These are phyloP conservation scores for Myopa testacea DNA, from an alignment of 2,888 invertebrate species.

Conservation along the genomic window DNA sequence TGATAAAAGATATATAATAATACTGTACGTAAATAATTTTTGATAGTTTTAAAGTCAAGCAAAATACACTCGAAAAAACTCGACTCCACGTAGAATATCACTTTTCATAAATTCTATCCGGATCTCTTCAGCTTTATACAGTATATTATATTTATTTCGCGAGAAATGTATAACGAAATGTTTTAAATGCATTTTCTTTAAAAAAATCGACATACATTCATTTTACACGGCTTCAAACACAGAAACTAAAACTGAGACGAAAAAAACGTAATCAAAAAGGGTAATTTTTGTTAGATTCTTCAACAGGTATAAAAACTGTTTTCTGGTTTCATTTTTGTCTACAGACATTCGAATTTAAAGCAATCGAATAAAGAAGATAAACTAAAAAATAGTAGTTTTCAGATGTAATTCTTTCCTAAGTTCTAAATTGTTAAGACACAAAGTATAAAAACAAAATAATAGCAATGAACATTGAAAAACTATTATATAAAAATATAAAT, in stretches of 20 bases:
- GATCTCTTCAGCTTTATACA: background rate
- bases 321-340: conserved; percentile 29
- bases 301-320: conserved; percentile 18
- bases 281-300: conserved; percentile 48
- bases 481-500: conserved; percentile 27
- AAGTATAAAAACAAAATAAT: background rate
- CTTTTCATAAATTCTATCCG: background rate
- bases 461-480: conserved; percentile 5
- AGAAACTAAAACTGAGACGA: conserved; percentile 23
- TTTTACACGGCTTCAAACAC: background rate
- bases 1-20: no score
- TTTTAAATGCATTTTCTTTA: background rate
- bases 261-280: conserved; percentile 50
- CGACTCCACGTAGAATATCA: conserved; percentile 1
- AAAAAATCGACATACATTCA: background rate
- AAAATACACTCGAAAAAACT: background rate
- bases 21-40: no score
- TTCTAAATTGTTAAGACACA: background rate
- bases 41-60: no score
- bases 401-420: conserved; percentile 41
- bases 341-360: conserved; percentile 20
- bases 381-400: conserved; percentile 35
- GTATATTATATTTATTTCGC: no score
- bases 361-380: background rate
- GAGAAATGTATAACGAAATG: background rate